These are phyloP conservation scores for Volucella bombylans DNA, from an alignment of 2,888 invertebrate genomes.

Conservation along the genomic window DNA sequence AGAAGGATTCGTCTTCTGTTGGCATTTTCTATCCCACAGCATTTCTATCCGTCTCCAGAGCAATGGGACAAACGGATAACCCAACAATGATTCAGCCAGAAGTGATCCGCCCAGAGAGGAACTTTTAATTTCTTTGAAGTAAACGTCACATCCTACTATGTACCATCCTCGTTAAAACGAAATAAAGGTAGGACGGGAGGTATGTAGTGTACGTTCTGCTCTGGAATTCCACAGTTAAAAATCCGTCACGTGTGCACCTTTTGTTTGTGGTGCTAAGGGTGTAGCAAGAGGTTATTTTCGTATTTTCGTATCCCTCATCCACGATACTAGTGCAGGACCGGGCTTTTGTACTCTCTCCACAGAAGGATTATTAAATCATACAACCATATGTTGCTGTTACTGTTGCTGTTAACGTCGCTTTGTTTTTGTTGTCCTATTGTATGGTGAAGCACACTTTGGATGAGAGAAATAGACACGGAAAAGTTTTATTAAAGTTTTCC, in stretches of 20 bases:
- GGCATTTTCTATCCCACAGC: neutral
- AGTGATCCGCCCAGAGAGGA: constrained; percentile 54
- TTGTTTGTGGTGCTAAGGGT: neutral
- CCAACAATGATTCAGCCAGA: constrained; percentile 47
- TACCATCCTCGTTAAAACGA: neutral
- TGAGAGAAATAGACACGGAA: constrained; percentile 39
- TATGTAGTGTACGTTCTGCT: neutral
- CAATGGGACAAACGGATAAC: constrained; percentile 52
- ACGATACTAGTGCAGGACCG: neutral
- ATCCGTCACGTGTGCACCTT: constrained; percentile 10
- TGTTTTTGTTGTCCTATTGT: constrained; percentile 45
- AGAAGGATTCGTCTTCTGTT: constrained; percentile 14
- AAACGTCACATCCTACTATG: constrained; percentile 42
- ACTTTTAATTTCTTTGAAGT: constrained; percentile 65
- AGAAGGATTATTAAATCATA: constrained; percentile 68
- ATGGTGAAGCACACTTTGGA: constrained; percentile 1
- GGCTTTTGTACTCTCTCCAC: constrained; percentile 24
- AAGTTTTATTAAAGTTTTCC: constrained; percentile 68
- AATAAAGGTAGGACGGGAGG: neutral
- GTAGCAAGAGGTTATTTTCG: neutral
- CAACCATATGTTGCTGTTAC: constrained; percentile 55
- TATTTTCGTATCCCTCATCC: neutral
- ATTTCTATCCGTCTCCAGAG: constrained; percentile 19
- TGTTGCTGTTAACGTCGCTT: constrained; percentile 36
- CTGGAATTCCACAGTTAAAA: constrained; percentile 52